Conservation (phyloP, 2,797 vertebrate genomes). For the Pogoniulus pusillus region DNA sequence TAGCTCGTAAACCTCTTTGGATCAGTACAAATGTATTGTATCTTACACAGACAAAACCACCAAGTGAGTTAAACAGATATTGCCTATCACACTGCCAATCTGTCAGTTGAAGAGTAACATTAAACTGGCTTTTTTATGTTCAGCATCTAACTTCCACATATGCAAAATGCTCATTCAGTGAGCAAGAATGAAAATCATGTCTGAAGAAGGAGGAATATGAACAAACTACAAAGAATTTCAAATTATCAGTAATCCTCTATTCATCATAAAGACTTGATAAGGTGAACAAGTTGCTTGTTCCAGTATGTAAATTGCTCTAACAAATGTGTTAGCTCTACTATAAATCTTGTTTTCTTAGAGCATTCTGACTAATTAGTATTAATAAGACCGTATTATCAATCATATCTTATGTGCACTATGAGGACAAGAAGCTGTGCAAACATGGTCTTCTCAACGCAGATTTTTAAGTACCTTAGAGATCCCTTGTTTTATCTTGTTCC, state of each 20-base stretch:
- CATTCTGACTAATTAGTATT: background rate
- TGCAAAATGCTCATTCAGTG: background rate
- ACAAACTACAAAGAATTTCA: background rate
- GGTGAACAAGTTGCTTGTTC: background rate
- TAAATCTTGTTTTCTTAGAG: background rate
- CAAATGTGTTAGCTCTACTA: background rate
- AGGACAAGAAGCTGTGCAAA: background rate
- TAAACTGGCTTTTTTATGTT: background rate
- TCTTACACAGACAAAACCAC: background rate
- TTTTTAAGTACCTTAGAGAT: conserved; percentile 85
- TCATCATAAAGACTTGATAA: background rate
- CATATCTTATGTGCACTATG: background rate
- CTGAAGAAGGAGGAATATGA: background rate
- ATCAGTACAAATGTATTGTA: background rate
- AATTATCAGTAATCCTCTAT: background rate
- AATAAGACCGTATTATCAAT: background rate
- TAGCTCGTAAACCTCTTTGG: background rate
- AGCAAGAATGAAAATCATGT: background rate
- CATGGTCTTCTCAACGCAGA: background rate
- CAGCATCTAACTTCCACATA: background rate
- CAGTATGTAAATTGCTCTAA: background rate
- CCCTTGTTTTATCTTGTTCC: conserved; percentile 87
- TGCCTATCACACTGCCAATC: background rate
- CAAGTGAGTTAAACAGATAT: background rate
- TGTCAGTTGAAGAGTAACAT: background rate